Base-by-base conservation (phyloP, 2,888 invertebrate species). In the Auanema sp. region DNA sequence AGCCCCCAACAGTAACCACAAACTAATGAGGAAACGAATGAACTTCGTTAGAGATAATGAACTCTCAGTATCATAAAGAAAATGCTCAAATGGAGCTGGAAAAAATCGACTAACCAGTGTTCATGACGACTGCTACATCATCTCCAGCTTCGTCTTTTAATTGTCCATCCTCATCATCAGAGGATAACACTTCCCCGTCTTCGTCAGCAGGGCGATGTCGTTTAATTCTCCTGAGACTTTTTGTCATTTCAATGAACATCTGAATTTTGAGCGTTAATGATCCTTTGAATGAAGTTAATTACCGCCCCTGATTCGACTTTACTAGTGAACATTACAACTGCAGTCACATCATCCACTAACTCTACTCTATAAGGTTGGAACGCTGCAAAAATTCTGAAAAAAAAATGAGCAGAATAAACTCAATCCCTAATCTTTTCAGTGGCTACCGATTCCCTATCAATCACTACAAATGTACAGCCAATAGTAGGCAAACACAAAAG, bases 311-410 rank as follows among this genome's bases (percentile, higher is more conserved):
- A 55, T 21, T 61, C 49, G 16, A 49, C 24, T 53, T 51, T 21
- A 24, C 8, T 58, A 21, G 41, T 43, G 57, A 68, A 68, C 42
- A 58, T 49, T 12, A 69, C 64, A 8, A 68, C 18, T 16, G 53
- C 56, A 25, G 52, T 33, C 14, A 55, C 2, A 12, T 49, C 57
- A 49, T 68, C 66, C 14, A 62, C 64, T 52, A 53, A 47, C 24
- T 66, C 68, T 2, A 64, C 66, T n/a, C 50, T 52, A 18, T 66
- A 60, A 11, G 76, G 76, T 8, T 65, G 58, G 58, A 70, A 79
- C 25, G 69, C 72, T 5, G 74, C 76, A 55, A 79, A 79, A 21
- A 79, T 75, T 52, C 79, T 79, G 67, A 25, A 68, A 69, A 8
- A 51, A 49, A 24, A 47, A 5, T 18, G 3, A 18, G 16, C 8